phyloP scores from a whole-genome alignment of 2,888 invertebrate species.

The Myopa testacea region DNA sequence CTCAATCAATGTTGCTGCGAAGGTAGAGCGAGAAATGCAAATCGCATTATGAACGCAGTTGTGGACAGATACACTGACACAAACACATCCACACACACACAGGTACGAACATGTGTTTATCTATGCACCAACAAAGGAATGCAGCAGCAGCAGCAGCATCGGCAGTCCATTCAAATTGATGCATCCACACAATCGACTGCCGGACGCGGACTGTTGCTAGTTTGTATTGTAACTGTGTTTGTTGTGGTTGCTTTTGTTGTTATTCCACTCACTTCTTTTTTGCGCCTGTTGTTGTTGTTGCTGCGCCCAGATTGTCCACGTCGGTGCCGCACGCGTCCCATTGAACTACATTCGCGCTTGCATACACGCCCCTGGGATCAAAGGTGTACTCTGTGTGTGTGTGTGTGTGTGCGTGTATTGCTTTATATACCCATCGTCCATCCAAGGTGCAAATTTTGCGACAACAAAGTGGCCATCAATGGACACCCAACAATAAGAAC shows the following conservation, averaged over 20 bases:
- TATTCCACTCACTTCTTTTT: neutral
- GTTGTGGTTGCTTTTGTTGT: constrained; percentile 8
- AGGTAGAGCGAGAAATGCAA: constrained; percentile 52
- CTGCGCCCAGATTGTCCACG: neutral
- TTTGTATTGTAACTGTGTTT: neutral
- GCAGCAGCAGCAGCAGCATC: constrained; percentile 1
- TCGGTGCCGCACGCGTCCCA: constrained; percentile 35
- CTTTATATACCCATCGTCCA: neutral
- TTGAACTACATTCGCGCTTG: constrained; percentile 39
- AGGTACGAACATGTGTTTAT: neutral
- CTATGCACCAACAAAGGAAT: neutral
- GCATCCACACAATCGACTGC: neutral
- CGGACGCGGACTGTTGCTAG: constrained; percentile 1
- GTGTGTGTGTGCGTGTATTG: neutral
- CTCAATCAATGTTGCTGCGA: constrained; percentile 4
- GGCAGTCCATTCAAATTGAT: neutral
- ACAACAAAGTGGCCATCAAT: constrained; percentile 25
- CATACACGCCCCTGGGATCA: neutral
- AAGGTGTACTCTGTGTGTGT: neutral
- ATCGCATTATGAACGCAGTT: constrained; percentile 64
- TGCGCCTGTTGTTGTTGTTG: too few relatives aligned
- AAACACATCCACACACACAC: constrained; percentile 18
- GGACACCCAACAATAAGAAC: neutral
- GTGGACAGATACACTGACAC: constrained; percentile 51
- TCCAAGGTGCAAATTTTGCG: constrained; percentile 26